These are phyloP conservation scores for Copidosoma aretas DNA, from an alignment of 2,888 invertebrate species.

Conservation along the genomic window DNA sequence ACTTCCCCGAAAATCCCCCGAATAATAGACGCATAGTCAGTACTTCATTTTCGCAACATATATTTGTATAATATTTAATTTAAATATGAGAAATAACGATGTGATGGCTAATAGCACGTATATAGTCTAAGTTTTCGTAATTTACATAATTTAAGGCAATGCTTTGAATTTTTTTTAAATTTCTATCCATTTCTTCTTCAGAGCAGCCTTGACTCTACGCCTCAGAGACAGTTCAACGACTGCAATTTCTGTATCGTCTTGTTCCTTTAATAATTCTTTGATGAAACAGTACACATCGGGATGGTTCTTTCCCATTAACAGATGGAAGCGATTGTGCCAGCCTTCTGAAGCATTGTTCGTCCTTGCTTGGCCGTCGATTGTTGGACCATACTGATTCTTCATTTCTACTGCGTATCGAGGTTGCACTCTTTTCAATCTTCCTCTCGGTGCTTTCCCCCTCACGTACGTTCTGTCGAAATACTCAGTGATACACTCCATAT, in stretches of 20 bases:
- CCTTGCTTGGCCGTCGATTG: not conserved
- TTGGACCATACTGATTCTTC: no score
- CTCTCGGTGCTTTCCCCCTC: not conserved
- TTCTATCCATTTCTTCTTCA: constrained; percentile 13
- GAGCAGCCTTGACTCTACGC: constrained; percentile 6
- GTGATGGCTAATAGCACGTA: no score
- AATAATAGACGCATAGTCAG: no score
- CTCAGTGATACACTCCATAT: not conserved
- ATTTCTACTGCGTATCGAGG: no score
- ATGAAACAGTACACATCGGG: not conserved
- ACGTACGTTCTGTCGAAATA: not conserved
- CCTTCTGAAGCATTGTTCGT: no score
- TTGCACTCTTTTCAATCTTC: not conserved
- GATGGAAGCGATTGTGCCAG: not conserved
- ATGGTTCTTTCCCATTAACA: not conserved
- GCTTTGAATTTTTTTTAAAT: not conserved
- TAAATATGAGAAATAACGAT: no score
- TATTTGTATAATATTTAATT: no score
- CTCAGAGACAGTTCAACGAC: constrained; percentile 1
- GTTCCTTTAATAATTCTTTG: not conserved
- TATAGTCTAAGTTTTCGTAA: no score
- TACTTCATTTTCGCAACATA: no score
- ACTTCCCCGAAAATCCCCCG: no score
- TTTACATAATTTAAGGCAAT: no score
- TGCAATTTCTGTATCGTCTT: not conserved